A percentile compares a stretch with the other conserved stretches of the same genome.
Evolutionary conservation across 2,888 invertebrate genomes (phyloP).

Genomic region (Drosophila pseudotakahashii): DNA sequence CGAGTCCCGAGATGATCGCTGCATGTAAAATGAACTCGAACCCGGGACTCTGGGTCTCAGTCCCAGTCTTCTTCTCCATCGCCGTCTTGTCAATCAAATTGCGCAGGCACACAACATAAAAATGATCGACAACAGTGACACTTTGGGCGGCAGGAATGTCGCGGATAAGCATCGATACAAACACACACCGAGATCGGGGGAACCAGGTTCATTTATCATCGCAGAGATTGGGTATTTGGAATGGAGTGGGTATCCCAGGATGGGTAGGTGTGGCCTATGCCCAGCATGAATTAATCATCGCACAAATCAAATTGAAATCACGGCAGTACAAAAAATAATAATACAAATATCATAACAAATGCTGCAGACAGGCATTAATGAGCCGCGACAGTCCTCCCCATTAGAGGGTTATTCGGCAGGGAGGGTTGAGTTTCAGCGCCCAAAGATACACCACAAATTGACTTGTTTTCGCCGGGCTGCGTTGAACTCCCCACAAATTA

Average conservation of each 20-base stretch:
- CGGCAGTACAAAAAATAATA: conserved; percentile 30
- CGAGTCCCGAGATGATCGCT: conserved; percentile 58
- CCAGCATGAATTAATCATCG: conserved; percentile 70
- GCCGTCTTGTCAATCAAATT: conserved; percentile 70
- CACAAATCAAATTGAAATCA: conserved; percentile 51
- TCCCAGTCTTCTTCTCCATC: not conserved
- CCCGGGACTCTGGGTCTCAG: not conserved
- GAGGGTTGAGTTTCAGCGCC: conserved; percentile 4
- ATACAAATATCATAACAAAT: conserved; percentile 67
- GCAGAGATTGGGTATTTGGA: not conserved
- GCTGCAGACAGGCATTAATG: conserved; percentile 52
- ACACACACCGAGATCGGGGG: conserved; percentile 26
- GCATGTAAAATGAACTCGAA: conserved; percentile 47
- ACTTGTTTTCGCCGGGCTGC: conserved; percentile 67
- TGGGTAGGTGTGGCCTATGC: conserved; percentile 64
- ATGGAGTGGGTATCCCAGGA: not conserved
- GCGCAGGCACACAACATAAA: conserved; percentile 55
- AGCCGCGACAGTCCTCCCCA: conserved; percentile 44
- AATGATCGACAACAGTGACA: conserved; percentile 79
- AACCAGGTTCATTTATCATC: conserved; percentile 69
- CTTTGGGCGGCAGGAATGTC: conserved; percentile 79
- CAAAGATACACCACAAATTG: conserved; percentile 65
- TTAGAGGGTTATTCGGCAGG: conserved; percentile 32
- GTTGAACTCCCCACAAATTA: conserved; percentile 77
- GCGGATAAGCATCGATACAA: conserved; percentile 67